Evolutionary conservation across 2,113 vertebrate genomes (phyloP).

Genomic region (Trogon surrucura): DNA sequence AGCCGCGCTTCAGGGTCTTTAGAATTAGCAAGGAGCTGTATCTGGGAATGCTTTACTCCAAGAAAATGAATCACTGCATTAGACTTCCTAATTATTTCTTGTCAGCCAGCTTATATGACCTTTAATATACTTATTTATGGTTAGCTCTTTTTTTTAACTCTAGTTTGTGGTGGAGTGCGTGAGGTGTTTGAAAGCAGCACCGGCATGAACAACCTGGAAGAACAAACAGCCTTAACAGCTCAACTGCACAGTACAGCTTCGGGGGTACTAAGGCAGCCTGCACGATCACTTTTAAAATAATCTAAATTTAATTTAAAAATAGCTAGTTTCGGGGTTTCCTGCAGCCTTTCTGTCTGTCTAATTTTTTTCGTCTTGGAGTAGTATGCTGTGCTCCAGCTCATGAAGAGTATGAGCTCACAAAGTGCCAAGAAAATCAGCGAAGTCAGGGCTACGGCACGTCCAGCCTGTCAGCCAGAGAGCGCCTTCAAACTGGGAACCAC

Average conservation of each 20-base stretch:
- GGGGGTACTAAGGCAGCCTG: background rate
- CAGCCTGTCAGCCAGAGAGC: constrained; percentile 7
- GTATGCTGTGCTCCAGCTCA: constrained; percentile 8
- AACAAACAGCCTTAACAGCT: background rate
- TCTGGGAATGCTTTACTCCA: background rate
- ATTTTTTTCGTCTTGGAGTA: background rate
- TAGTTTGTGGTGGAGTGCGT: background rate
- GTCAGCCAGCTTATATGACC: background rate
- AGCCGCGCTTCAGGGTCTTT: background rate
- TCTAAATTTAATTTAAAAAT: background rate
- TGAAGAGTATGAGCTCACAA: background rate
- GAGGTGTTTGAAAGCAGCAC: background rate
- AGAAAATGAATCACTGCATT: background rate
- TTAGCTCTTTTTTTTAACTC: background rate
- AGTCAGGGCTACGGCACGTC: constrained; percentile 14
- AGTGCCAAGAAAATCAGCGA: constrained; percentile 29
- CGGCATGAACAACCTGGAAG: background rate
- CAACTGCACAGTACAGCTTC: background rate
- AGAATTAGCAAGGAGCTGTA: background rate
- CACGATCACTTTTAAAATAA: background rate
- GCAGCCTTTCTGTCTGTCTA: background rate
- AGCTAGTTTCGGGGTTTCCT: background rate
- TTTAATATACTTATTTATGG: background rate
- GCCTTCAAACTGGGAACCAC: constrained; percentile 32
- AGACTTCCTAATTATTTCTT: background rate